These are phyloP conservation scores for Diplosoma virens DNA, from an alignment of 23 tunicate species.

Conservation along the genomic window DNA sequence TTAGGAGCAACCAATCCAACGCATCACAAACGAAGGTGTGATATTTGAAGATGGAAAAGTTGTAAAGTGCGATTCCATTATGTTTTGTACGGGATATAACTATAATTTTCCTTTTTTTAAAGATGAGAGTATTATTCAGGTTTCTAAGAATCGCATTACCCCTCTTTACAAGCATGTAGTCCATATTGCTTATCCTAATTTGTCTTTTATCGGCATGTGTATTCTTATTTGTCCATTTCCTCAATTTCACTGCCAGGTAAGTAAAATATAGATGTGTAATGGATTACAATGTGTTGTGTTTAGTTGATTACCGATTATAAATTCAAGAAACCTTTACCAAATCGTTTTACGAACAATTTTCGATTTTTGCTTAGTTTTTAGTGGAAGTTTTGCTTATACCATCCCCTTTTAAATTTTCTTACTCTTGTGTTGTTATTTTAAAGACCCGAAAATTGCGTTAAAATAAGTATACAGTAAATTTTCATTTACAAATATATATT, in stretches of 20 bases:
- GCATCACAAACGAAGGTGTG: conserved; percentile 41
- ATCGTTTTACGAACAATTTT: too few species aligned
- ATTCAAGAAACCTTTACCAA: too few species aligned
- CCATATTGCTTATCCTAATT: conserved; percentile 53
- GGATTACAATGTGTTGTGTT: too few species aligned
- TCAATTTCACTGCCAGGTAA: conserved; percentile 79
- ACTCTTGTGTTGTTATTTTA: too few species aligned
- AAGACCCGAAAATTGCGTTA: too few species aligned
- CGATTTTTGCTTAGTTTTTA: too few species aligned
- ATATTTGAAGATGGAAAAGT: conserved; percentile 50
- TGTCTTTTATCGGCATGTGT: conserved; percentile 71
- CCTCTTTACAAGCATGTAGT: conserved; percentile 69
- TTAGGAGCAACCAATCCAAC: conserved; percentile 29
- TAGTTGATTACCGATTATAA: too few species aligned
- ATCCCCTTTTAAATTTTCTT: too few species aligned
- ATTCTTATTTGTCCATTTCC: conserved; percentile 77
- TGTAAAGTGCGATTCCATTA: conserved; percentile 37
- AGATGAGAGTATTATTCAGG: conserved; percentile 20
- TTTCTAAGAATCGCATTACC: conserved; percentile 24
- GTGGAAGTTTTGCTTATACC: too few species aligned
- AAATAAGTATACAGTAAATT: too few species aligned
- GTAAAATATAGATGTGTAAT: too few species aligned
- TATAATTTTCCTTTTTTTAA: conserved; percentile 77
- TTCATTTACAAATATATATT: too few species aligned
- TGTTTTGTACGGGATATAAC: conserved; percentile 84